These are phyloP conservation scores for Ardeotis arabs DNA, from an alignment of 2,113 vertebrate species.

Conservation along the genomic window DNA sequence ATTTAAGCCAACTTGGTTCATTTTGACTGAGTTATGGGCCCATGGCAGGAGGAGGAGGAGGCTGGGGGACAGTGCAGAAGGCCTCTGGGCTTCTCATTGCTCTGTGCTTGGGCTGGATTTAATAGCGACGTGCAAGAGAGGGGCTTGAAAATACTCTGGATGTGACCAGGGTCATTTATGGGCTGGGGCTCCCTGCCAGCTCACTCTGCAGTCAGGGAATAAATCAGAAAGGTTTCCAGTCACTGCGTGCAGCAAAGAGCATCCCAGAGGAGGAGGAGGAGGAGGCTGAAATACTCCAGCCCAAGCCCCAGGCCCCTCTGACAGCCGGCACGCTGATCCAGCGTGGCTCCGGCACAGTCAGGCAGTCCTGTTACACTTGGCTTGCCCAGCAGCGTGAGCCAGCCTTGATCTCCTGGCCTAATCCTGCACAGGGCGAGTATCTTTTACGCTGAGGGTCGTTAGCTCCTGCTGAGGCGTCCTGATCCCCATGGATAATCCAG, in stretches of 20 bases:
- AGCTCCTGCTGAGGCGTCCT: not conserved
- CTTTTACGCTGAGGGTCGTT: rapidly evolving
- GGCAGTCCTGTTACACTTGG: not conserved
- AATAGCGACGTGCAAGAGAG: not conserved
- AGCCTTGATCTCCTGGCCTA: not conserved
- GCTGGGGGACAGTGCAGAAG: not conserved
- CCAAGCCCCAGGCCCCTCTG: too few species aligned
- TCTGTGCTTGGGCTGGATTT: not conserved
- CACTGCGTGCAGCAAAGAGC: not conserved
- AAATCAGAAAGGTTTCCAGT: not conserved
- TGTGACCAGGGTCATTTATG: not conserved
- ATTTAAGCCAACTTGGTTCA: not conserved
- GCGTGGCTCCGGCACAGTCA: not conserved
- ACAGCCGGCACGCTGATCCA: not conserved
- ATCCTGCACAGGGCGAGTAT: not conserved
- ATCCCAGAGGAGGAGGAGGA: not conserved
- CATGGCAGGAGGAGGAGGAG: not conserved
- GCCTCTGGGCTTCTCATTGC: not conserved
- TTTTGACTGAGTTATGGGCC: not conserved
- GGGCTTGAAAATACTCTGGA: not conserved
- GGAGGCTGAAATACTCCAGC: not conserved
- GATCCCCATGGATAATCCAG: not conserved
- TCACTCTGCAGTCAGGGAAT: not conserved
- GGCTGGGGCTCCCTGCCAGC: not conserved
- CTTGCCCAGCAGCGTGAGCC: not conserved